A percentile compares a stretch with the other conserved stretches of the same genome.
Conservation (phyloP, 2,797 vertebrate genomes). For the Enteromius mattozi region DNA sequence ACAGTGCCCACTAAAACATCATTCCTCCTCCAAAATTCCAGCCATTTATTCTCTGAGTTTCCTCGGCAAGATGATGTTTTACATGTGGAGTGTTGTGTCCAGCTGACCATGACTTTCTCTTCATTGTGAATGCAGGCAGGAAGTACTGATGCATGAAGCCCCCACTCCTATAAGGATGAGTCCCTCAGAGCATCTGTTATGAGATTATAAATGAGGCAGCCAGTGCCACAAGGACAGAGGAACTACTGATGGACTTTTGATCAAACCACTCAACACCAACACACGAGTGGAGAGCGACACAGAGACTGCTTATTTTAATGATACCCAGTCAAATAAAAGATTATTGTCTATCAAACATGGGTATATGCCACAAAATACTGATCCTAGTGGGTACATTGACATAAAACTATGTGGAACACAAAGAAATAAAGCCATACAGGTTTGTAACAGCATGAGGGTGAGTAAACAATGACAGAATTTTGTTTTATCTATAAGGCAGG, state of each 20-base stretch:
- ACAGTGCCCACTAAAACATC: neutral
- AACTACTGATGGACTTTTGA: constrained; percentile 57
- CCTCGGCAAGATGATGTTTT: neutral
- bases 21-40: neutral
- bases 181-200: constrained; percentile 50
- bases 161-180: constrained; percentile 42
- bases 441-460: neutral
- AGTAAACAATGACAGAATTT: neutral
- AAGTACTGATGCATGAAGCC: constrained; percentile 56
- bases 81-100: constrained; percentile 37
- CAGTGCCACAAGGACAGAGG: constrained; percentile 53
- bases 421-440: neutral
- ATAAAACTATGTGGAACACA: no score
- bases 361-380: neutral
- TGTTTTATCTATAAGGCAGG: neutral
- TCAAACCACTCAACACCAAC: constrained; percentile 39
- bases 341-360: neutral
- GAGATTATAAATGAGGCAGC: constrained; percentile 57
- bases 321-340: neutral
- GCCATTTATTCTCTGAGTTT: neutral
- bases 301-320: neutral
- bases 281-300: neutral
- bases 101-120: constrained; percentile 46
- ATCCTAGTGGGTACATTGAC: neutral
- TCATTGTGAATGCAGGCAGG: constrained; percentile 49